Conservation (phyloP, 2,888 invertebrate genomes). For the Drosophila nigritarsus region DNA sequence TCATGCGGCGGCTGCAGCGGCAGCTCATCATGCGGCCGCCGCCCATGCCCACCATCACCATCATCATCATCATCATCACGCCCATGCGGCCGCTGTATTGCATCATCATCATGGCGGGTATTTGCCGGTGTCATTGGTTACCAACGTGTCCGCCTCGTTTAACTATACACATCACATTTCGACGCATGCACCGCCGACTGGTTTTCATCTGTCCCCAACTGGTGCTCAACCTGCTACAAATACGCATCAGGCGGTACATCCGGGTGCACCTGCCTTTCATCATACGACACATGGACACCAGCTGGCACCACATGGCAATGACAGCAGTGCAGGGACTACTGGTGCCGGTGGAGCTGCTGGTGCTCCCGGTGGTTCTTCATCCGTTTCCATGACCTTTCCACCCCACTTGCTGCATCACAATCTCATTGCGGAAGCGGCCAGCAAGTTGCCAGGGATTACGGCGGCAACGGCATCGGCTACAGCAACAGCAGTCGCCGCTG, state of each 20-base stretch:
- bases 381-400: constrained; percentile 79
- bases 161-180: constrained; percentile 85
- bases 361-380: constrained; percentile 11
- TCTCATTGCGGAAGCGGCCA: constrained; percentile 83
- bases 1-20: constrained; percentile 71
- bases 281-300: constrained; percentile 73
- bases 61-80: constrained; percentile 75
- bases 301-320: constrained; percentile 51
- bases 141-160: constrained; percentile 85
- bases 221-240: constrained; percentile 33
- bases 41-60: constrained; percentile 71
- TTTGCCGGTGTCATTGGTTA: constrained; percentile 84
- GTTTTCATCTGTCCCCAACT: constrained; percentile 60
- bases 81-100: constrained; percentile 77
- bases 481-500: constrained; percentile 62
- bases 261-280: constrained; percentile 64
- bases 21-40: constrained; percentile 68
- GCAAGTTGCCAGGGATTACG: constrained; percentile 80
- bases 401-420: constrained; percentile 83
- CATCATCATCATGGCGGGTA: constrained; percentile 82
- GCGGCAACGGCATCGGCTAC: constrained; percentile 64
- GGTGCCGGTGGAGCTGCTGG: constrained; percentile 23
- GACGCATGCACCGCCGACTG: constrained; percentile 76
- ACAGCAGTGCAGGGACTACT: constrained; percentile 8
- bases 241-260: constrained; percentile 66